Conservation (phyloP, 1,140 invertebrate genomes). For the Papilio polyxenes region DNA sequence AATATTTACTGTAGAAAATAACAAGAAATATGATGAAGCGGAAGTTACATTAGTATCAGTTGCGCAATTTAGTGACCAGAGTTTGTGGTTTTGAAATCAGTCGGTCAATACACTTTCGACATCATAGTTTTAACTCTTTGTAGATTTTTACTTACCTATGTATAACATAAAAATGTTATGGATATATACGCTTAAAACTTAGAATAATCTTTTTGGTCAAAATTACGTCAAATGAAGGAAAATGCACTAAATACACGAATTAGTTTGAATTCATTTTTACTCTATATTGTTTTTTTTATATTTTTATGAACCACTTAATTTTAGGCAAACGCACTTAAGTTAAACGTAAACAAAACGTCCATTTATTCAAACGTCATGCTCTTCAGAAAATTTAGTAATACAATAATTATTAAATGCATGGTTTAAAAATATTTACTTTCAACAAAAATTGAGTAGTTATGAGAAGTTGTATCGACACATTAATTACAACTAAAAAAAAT, state of each 20-base stretch:
- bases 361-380: background rate
- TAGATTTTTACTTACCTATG: background rate
- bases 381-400: background rate
- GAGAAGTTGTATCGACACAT: no score
- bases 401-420: background rate
- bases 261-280: no score
- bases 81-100: constrained; percentile 9
- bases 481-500: no score
- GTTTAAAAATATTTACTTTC: background rate
- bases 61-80: background rate
- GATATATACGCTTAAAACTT: no score
- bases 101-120: background rate
- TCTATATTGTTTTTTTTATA: background rate
- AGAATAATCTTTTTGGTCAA: no score
- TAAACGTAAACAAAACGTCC: background rate
- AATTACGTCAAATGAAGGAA: no score
- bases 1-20: no score
- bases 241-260: no score
- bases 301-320: background rate
- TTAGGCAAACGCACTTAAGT: background rate
- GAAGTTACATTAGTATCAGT: constrained; percentile 6
- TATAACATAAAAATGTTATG: no score
- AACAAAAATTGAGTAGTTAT: background rate
- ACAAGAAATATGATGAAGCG: background rate
- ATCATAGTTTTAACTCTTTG: background rate